These are phyloP conservation scores for Timema cristinae DNA, from an alignment of 2,888 invertebrate genomes.

Conservation along the genomic window DNA sequence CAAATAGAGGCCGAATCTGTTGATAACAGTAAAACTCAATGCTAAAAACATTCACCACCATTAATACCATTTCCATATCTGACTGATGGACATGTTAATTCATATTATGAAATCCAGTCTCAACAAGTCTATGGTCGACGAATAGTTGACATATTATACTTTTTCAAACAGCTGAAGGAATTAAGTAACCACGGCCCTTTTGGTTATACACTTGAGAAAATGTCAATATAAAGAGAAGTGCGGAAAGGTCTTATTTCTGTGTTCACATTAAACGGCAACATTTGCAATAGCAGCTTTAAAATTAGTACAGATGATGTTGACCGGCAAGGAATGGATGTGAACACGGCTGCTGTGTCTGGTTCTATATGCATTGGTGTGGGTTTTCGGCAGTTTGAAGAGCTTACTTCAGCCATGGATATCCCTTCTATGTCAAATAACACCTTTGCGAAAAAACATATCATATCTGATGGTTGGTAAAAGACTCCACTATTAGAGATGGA, in stretches of 20 bases:
- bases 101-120: neutral
- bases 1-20: too few relatives aligned
- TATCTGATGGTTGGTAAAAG: too few relatives aligned
- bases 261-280: constrained; percentile 3
- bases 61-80: too few relatives aligned
- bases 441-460: too few relatives aligned
- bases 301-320: neutral
- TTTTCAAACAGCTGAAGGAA: neutral
- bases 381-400: neutral
- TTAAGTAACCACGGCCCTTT: neutral
- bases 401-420: neutral
- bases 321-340: neutral
- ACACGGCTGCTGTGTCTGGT: neutral
- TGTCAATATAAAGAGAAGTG: neutral
- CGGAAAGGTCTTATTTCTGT: neutral
- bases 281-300: neutral
- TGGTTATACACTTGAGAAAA: neutral
- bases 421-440: too few relatives aligned
- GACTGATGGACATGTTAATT: too few relatives aligned
- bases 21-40: too few relatives aligned
- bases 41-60: too few relatives aligned
- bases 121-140: neutral
- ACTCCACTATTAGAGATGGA: too few relatives aligned
- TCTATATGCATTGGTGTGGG: constrained; percentile 3
- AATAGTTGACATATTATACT: neutral